These are phyloP conservation scores for Trichogramma dendrolimi DNA, from an alignment of 2,888 invertebrate species.

Conservation along the genomic window DNA sequence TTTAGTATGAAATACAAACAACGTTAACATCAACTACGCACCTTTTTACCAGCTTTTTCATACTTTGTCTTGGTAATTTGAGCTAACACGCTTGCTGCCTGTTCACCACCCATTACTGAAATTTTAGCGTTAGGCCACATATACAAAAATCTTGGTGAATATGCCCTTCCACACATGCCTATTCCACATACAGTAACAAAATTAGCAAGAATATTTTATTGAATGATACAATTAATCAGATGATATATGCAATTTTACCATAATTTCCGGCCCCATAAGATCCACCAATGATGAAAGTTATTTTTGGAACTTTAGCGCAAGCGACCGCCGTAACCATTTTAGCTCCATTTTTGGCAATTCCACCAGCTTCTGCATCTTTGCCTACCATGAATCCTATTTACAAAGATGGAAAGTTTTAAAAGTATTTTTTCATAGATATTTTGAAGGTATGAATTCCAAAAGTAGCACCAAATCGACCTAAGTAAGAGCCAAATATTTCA, in stretches of 20 bases:
- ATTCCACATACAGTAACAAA: constrained; percentile 1
- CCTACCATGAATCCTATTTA: constrained; percentile 92
- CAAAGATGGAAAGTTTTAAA: background rate
- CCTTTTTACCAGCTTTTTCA: constrained; percentile 64
- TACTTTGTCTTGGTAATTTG: constrained; percentile 81
- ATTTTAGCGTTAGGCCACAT: constrained; percentile 98
- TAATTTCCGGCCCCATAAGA: constrained; percentile 64
- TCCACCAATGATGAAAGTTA: constrained; percentile 98
- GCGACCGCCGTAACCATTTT: constrained; percentile 99
- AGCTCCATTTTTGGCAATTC: constrained; percentile 98
- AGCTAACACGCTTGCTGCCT: constrained; percentile 90
- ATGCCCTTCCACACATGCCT: constrained; percentile 78
- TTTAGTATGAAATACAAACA: background rate
- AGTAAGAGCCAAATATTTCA: background rate
- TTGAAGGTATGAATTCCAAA: background rate
- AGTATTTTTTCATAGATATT: background rate
- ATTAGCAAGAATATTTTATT: background rate
- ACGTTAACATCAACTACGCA: constrained; percentile 19
- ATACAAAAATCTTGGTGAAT: constrained; percentile 88
- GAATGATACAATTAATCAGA: constrained; percentile 6
- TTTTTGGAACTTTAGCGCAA: constrained; percentile 94
- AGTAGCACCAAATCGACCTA: background rate
- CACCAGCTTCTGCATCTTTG: constrained; percentile 90
- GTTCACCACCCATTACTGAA: constrained; percentile 97
- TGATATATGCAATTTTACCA: constrained; percentile 56